These are phyloP conservation scores for Apamea anceps DNA, from an alignment of 2,888 invertebrate species.

Conservation along the genomic window DNA sequence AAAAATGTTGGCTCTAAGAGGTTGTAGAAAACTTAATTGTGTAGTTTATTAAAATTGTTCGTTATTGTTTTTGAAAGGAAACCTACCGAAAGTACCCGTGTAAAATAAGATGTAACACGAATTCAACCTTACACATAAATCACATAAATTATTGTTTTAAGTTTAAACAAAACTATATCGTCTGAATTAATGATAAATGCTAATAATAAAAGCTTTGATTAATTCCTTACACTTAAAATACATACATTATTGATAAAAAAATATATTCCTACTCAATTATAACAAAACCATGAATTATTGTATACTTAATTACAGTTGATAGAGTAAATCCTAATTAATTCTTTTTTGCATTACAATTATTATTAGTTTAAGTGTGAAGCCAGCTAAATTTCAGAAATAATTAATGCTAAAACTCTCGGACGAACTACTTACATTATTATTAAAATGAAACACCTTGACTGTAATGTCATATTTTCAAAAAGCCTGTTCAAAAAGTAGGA, in stretches of 20 bases:
- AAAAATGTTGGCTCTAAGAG: not conserved
- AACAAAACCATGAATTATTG: too few relatives aligned
- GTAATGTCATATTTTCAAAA: not conserved
- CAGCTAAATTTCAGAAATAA: too few relatives aligned
- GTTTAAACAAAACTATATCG: not conserved
- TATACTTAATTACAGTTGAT: too few relatives aligned
- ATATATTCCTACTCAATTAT: too few relatives aligned
- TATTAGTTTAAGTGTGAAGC: too few relatives aligned
- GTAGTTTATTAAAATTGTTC: slow-evolving; percentile 15
- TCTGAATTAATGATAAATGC: too few relatives aligned
- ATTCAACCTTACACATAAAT: not conserved
- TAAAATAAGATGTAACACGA: not conserved
- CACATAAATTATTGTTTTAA: not conserved
- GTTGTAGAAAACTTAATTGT: not conserved
- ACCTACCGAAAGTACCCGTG: not conserved
- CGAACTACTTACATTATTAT: not conserved
- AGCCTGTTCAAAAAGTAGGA: not conserved
- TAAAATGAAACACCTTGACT: not conserved
- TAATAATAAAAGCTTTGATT: too few relatives aligned
- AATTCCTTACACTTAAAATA: too few relatives aligned
- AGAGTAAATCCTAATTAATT: too few relatives aligned
- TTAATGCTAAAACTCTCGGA: not conserved
- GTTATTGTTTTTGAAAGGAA: not conserved
- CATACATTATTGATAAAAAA: too few relatives aligned
- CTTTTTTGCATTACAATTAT: too few relatives aligned